These are phyloP conservation scores for Strix aluco DNA, from an alignment of 2,113 vertebrate species.

Conservation along the genomic window DNA sequence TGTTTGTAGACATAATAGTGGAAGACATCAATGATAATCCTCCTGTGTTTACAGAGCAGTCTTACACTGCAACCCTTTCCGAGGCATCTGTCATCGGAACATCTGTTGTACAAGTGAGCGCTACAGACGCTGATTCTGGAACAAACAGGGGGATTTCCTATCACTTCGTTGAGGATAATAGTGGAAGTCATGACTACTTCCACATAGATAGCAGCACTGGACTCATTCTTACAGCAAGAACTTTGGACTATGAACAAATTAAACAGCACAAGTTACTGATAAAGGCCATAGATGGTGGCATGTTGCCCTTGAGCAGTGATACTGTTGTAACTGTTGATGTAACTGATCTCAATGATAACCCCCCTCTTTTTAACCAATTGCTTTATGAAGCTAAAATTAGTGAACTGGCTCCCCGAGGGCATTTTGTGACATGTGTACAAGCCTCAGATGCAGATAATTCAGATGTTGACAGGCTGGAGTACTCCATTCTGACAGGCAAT, in stretches of 20 bases:
- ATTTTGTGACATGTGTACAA: conserved; percentile 90
- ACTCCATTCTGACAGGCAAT: conserved; percentile 90
- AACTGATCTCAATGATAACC: conserved; percentile 93
- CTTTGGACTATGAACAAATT: conserved; percentile 87
- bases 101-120: conserved; percentile 82
- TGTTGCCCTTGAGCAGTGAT: conserved; percentile 89
- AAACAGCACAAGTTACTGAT: conserved; percentile 82
- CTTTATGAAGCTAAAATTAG: conserved; percentile 86
- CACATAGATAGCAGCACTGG: conserved; percentile 87
- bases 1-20: conserved; percentile 93
- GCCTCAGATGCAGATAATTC: conserved; percentile 91
- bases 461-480: conserved; percentile 83
- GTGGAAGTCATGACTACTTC: conserved; percentile 82
- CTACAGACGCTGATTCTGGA: conserved; percentile 88
- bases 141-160: conserved; percentile 88
- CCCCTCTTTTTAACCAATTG: conserved; percentile 85
- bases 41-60: conserved; percentile 82
- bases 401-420: conserved; percentile 86
- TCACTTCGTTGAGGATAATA: conserved; percentile 84
- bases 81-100: conserved; percentile 90
- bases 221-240: conserved; percentile 80
- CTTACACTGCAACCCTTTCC: conserved; percentile 84
- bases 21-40: conserved; percentile 94
- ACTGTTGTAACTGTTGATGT: conserved; percentile 81
- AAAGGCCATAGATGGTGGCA: conserved; percentile 87